Evolutionary conservation across 2,888 invertebrate species (phyloP), one percentile per base, ranked within the genome.

Genomic region (Archips xylosteana): DNA sequence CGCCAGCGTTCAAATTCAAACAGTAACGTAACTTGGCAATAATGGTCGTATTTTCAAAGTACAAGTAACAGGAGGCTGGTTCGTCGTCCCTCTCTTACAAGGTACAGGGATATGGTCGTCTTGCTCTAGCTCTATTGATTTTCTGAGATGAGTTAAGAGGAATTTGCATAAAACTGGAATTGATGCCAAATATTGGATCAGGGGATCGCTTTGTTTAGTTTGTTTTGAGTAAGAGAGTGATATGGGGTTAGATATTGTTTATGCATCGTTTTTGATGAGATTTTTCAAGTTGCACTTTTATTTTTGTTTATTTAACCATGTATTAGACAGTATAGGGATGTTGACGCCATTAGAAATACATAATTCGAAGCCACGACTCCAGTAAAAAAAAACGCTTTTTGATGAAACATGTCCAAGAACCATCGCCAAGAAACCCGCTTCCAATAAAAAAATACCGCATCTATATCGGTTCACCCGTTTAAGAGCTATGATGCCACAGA

Each of bases 51-150:
- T 86, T 88, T 89, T 81, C 85, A 81, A 82, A 79, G 80, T 75
- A 79, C 76, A 79, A 80, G 76, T 75, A 81, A 75, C 77, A 78
- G 82, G 83, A 81, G 80, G 80, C 80, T 80, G 78, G 73, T 76
- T 74, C 69, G 74, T 78, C 77, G 12, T 87, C 81, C 75, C 76
- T 76, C 32, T 85, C 79, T 75, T 3, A 47, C 78, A 12, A 45
- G 60, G 3, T 34, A 0, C 23, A 13, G 15, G n/a, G 1, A 4
- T 79, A 74, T 57, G 2, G 12, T 78, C 69, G 15, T 88, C 86
- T 77, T 81, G 76, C 34, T 78, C 83, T 71, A 74, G 75, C 77
- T 87, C 84, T 91, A 91, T 91, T 90, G 91, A 91, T 91, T 91
- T 91, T 90, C 87, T 79, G 78, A 79, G 54, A 78, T 78, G 80